These are phyloP conservation scores for Equus quagga DNA, from an alignment of 2,113 vertebrate species.

Conservation along the genomic window DNA sequence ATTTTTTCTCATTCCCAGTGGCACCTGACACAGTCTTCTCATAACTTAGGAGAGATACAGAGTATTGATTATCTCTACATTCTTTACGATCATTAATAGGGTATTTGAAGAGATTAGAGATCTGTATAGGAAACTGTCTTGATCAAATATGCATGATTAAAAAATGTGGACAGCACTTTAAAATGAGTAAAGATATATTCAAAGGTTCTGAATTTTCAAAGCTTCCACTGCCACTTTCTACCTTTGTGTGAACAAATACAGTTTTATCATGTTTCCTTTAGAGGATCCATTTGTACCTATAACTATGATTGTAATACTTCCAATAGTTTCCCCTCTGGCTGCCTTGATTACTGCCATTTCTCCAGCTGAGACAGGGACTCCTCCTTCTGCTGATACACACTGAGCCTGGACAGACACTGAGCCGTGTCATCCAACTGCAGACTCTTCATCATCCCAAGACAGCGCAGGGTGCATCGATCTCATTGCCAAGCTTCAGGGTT, in stretches of 20 bases:
- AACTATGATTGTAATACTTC: neutral
- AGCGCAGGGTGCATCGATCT: neutral
- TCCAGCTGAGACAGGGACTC: neutral
- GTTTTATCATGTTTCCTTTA: neutral
- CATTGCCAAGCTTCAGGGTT: neutral
- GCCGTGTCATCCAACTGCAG: neutral
- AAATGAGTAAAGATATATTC: conserved; percentile 34
- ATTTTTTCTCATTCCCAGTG: neutral
- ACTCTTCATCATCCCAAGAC: neutral
- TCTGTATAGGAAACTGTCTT: neutral
- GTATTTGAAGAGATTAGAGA: conserved; percentile 41
- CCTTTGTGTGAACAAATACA: neutral
- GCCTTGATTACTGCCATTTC: neutral
- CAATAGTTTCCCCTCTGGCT: neutral
- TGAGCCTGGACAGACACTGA: neutral
- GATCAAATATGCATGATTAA: neutral
- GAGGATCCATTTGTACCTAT: neutral
- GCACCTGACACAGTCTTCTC: neutral
- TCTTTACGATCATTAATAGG: conserved; percentile 37
- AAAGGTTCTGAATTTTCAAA: conserved; percentile 20
- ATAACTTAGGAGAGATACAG: neutral
- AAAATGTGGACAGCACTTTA: conserved; percentile 8
- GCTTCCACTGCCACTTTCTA: neutral
- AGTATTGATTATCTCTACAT: neutral
- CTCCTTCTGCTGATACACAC: neutral